Evolutionary conservation across 2,113 vertebrate species (phyloP).

Genomic region (Todiramphus chloris): DNA sequence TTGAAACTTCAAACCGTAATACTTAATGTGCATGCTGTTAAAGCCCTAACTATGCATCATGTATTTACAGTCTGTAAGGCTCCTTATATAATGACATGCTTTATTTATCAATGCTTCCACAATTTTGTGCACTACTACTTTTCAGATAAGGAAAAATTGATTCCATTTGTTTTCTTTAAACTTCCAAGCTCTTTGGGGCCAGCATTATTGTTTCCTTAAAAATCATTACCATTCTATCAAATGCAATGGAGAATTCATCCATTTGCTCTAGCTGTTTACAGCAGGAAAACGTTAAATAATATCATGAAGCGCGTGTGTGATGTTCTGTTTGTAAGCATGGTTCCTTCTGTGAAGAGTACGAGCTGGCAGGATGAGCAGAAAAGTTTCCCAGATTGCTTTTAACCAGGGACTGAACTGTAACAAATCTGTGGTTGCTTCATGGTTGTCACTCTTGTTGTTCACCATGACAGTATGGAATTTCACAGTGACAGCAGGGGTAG

Average conservation of each 20-base stretch:
- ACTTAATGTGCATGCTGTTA: background rate
- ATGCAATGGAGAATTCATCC: background rate
- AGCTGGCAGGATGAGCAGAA: background rate
- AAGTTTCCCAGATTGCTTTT: background rate
- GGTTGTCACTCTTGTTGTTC: background rate
- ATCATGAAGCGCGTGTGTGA: fast-evolving
- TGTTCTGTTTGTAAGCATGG: background rate
- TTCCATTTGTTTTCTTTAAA: background rate
- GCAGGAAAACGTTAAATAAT: background rate
- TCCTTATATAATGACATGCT: background rate
- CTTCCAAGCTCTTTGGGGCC: background rate
- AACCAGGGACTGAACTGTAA: background rate
- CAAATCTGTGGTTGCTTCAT: background rate
- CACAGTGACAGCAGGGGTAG: background rate
- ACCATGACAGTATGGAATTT: background rate
- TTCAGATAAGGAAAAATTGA: background rate
- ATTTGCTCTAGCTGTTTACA: background rate
- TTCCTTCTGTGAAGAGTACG: background rate
- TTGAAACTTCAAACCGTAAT: background rate
- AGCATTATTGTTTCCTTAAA: background rate
- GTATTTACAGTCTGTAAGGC: background rate
- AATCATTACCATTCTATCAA: background rate
- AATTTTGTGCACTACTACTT: background rate
- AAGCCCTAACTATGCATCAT: background rate
- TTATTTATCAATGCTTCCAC: background rate